Base-by-base conservation (phyloP, 1,140 invertebrate species). In the Drosophila punjabiensis region DNA sequence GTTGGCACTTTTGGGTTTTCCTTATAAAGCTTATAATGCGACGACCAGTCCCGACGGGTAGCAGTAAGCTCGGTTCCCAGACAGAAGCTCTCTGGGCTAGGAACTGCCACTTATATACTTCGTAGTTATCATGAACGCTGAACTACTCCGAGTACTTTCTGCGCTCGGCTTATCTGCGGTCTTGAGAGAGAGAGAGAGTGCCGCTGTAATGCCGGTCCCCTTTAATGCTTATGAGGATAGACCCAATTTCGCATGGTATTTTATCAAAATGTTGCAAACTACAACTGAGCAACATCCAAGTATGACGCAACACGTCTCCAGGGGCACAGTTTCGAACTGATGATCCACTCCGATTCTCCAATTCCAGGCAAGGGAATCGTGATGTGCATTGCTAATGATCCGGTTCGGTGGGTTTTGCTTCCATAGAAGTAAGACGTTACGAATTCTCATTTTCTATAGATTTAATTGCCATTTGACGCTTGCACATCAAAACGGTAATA, bases 321-420 rank as follows among this genome's bases (percentile, higher is more conserved):
- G 41, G 32, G 35, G 63, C 48, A 18, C 53, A 59, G 43, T 77
- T 47, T 55, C 63, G 53, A 41, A 47, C 63, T 56, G 70, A 73
- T 47, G 14, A 71, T 68, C 64, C 24, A 18, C 18, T 41, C 30
- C 35, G 14, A 50, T 69, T 69, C 50, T 69, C 45, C 39, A 30
- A 47, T 41, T 63, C 35, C 20, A 37, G 53, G 35, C 55, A 41
- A 30, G 37, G 13, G 32, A 60, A 58, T 76, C 86, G 86, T 90
- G 85, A 53, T 67, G 79, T 59, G 85, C 78, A 85, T 89, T 55
- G 55, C 47, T 73, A 85, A 90, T 68, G 70, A 89, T 85, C 81
- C 70, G 52, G 81, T 90, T 76, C 63, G 70, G 66, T 88, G 61
- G 56, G 78, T 90, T 88, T 88, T 59, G 53, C 73, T 89, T 82